Base-by-base conservation (phyloP, 2,113 vertebrate species). In the Haemorhous mexicanus region DNA sequence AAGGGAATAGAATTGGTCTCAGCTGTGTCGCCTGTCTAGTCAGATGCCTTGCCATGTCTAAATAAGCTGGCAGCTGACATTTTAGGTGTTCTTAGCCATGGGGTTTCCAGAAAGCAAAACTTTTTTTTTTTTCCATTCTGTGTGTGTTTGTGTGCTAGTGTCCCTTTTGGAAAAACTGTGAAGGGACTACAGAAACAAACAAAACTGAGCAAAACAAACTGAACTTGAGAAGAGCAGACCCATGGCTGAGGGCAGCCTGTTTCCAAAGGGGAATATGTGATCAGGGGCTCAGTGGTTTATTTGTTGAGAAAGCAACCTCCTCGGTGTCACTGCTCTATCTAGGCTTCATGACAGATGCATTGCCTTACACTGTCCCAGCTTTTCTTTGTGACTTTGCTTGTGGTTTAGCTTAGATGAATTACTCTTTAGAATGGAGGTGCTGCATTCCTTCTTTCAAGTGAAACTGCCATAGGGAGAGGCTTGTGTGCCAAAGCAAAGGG, bases 1-100 rank as follows among this genome's bases (percentile, higher is more conserved):
- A 82, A 88, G 44, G 44, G 62, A 81, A 19, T 53, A 58, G 66
- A 95, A 74, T 4, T 91, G 66, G 66, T 87, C 91, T 97, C 90
- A 75, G 62, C 92, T 95, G 76, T 88, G 50, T 50, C 87, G 87
- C 44, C 58, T 53, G 58, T 59, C 46, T 33, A 49, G 49, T 37
- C 62, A 16, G 44, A 37, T 1, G 17, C 86, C 64, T 50, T 87
- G 79, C 89, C 49, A 49, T 39, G 66, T 67, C 92, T 95, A 96
- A 93, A 83, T 74, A 97, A 93, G 80, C 78, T 96, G 93, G 83
- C 92, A 96, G 74, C 50, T 95, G 66, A 94, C 52, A 92, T 80
- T 92, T 76, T 79, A 88, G 80, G 69, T 61, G 49, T 81, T 88
- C 59, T 86, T 91, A 88, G 53, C 92, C 75, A 35, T n/a, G 16